Base-by-base conservation (phyloP, 2,797 vertebrate genomes). In the Tadarida brasiliensis region DNA sequence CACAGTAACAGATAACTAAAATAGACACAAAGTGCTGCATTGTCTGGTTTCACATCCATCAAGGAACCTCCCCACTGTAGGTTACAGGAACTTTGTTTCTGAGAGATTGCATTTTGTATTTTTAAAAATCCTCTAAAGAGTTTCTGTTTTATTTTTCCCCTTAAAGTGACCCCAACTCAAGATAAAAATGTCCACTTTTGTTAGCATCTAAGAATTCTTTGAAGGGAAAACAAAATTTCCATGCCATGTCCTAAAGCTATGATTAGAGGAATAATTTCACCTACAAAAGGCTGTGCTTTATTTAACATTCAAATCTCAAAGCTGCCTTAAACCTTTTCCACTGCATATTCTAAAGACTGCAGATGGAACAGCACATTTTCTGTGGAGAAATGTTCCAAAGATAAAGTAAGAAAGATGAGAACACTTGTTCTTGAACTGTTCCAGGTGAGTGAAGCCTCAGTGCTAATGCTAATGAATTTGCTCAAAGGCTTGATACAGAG, bases 341-440 rank as follows among this genome's bases (percentile, higher is more conserved):
- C 7, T 39, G 19, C 12, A 20, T 63, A 26, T 63, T 85, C 10
- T 73, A 30, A 95, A 73, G 12, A 7, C 19, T 68, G 35, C 33
- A 59, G 54, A 20, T 10, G 49, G 90, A 47, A 65, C 35, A 86
- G 80, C n/a, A 77, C 33, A 76, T 91, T 95, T 84, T 90, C 90
- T 96, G 12, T 84, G 49, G 28, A 96, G 83, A 91, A 89, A 87
- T 70, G 35, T 49, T 95, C 57, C 51, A 94, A 76, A 90, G 56
- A 56, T 67, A 93, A 89, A 90, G 19, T 7, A 88, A 67, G 56
- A 89, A 90, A 95, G 87, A 94, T 65, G 77, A 96, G 71, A 90
- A 70, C 14, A 16, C 11, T 93, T 59, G 7, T 90, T 94, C 77
- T 77, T 83, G 51, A 39, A 35, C 49, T 73, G 33, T 85, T 93